Evolutionary conservation across 2,113 vertebrate species (phyloP), one percentile per base, ranked within the genome.

Genomic region (Leptosomus discolor): DNA sequence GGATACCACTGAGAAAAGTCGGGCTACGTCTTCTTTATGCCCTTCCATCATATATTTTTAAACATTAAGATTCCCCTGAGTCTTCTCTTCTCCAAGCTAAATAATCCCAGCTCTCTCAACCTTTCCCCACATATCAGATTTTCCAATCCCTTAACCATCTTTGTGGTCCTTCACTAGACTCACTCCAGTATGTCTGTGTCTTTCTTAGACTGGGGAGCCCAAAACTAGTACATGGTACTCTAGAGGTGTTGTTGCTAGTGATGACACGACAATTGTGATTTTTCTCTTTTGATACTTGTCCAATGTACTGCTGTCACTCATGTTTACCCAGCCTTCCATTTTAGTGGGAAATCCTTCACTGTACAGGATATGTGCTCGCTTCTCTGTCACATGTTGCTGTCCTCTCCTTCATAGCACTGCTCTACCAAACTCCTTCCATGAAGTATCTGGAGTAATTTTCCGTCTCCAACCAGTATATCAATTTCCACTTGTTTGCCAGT

Each of bases 301-400:
- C 68, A 37, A 0, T 1, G 1, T 26, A 50, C 11, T 75, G 19
- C n/a, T 60, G 15, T 63, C n/a, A 26, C 12, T 58, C 2, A 0
- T 27, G 8, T 58, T 84, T 81, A 77, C n/a, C 15, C 41, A 67
- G 60, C 12, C 7, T 63, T 86, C 64, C 43, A 48, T 34, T 70
- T 89, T 54, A 67, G 54, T 9, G 2, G n/a, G 43, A 78, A 87
- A 56, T 8, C 8, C 34, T 90, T 81, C 26, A n/a, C 37, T 34
- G 60, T 37, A 17, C 5, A 46, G 63, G n/a, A 8, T 60, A 46
- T 54, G 5, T 60, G n/a, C 22, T 26, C 86, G 12, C 26, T 83
- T 91, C 48, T 70, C 45, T 43, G 2, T 26, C 41, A 20, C 4
- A 19, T 1, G 8, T 54, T 58, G 11, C 37, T 71, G 41, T 88